phyloP scores from a whole-genome alignment of 2,113 vertebrate genomes.

The Amphiprion percula region DNA sequence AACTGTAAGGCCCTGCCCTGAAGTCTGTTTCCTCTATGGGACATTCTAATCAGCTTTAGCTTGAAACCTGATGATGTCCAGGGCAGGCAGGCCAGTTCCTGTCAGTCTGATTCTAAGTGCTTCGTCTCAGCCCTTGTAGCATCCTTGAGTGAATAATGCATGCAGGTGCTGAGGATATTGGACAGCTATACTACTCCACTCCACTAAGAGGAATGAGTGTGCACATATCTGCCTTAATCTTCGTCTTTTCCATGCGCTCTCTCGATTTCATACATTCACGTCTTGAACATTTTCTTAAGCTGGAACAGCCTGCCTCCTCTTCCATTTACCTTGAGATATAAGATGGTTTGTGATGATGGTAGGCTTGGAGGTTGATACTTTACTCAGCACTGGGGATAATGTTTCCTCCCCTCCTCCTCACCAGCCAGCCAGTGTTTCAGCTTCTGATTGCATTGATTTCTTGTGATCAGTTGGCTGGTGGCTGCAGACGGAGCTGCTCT shows the following conservation, averaged over 20 bases:
- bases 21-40: slow-evolving; percentile 1
- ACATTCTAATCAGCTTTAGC: slow-evolving; percentile 50
- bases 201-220: slow-evolving; percentile 40
- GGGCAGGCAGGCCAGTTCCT: slow-evolving; percentile 36
- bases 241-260: background rate
- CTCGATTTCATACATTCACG: slow-evolving; percentile 37
- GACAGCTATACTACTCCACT: slow-evolving; percentile 40
- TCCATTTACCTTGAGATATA: slow-evolving; percentile 24
- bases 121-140: slow-evolving; percentile 56
- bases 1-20: background rate
- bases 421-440: slow-evolving; percentile 3
- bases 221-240: slow-evolving; percentile 39
- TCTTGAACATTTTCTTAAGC: slow-evolving; percentile 29
- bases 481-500: slow-evolving; percentile 39
- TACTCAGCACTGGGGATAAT: slow-evolving; percentile 36
- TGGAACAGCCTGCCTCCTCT: background rate
- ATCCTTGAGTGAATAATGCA: slow-evolving; percentile 81
- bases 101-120: slow-evolving; percentile 59
- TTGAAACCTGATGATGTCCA: slow-evolving; percentile 62
- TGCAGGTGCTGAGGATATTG: slow-evolving; percentile 58
- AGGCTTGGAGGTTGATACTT: slow-evolving; percentile 34
- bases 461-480: slow-evolving; percentile 29
- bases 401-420: slow-evolving; percentile 14
- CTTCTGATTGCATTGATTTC: slow-evolving; percentile 46
- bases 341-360: slow-evolving; percentile 18